Percentiles rank a stretch among this genome's conserved stretches.
These are phyloP conservation scores for Pleuronectes platessa DNA, from an alignment of 2,113 vertebrate genomes.

Conservation along the genomic window DNA sequence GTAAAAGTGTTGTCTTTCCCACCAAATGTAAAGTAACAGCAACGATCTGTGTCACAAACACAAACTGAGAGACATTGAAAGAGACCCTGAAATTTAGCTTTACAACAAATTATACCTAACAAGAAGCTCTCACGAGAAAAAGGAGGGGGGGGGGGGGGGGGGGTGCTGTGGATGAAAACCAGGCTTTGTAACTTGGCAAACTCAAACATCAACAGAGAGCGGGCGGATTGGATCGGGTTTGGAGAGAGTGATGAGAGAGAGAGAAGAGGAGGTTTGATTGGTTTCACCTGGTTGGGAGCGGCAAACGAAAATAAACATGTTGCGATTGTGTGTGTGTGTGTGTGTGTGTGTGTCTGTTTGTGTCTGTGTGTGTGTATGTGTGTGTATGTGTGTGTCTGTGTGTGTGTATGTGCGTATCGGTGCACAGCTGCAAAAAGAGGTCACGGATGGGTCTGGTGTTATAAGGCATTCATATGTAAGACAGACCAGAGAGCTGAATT, in stretches of 20 bases:
- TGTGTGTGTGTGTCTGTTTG: no score
- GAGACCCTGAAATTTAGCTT: no score
- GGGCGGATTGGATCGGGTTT: conserved; percentile 20
- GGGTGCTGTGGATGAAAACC: conserved; percentile 13
- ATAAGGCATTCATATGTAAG: not conserved
- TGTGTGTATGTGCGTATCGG: not conserved
- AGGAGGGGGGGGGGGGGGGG: not conserved
- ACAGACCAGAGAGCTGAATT: not conserved
- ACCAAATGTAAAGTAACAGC: not conserved
- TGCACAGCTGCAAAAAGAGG: no score
- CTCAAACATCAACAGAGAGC: not conserved
- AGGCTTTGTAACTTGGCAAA: conserved; percentile 23
- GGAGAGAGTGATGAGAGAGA: conserved; percentile 20
- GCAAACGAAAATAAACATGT: conserved; percentile 29
- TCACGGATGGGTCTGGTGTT: not conserved
- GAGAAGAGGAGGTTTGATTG: conserved; percentile 24
- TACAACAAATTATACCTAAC: no score
- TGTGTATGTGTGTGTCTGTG: not conserved
- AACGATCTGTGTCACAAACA: not conserved
- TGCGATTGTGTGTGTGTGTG: not conserved
- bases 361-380: not conserved
- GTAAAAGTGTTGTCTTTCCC: no score
- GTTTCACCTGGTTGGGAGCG: conserved; percentile 52
- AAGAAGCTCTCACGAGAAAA: not conserved
- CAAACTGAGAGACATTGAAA: not conserved